Percentiles rank a stretch among this genome's conserved stretches.
phyloP scores from a whole-genome alignment of 2,113 vertebrate genomes.

The Coptodon rendalli region DNA sequence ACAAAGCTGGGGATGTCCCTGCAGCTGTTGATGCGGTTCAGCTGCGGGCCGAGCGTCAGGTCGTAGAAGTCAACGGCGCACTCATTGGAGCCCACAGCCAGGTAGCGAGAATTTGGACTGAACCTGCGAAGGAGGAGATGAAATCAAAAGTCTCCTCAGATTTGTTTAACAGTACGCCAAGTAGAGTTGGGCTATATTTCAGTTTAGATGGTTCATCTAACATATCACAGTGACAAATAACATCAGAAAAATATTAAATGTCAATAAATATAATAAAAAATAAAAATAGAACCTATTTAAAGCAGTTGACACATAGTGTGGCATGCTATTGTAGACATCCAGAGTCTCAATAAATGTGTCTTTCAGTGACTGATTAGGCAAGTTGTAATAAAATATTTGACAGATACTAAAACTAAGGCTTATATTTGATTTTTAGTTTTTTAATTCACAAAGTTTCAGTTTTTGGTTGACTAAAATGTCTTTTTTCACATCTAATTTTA shows the following conservation, averaged over 20 bases:
- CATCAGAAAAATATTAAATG: background rate
- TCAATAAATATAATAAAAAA: background rate
- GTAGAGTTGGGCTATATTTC: background rate
- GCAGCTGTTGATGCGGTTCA: constrained; percentile 93
- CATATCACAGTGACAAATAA: background rate
- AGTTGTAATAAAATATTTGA: background rate
- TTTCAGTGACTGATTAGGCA: background rate
- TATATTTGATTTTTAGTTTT: background rate
- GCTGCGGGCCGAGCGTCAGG: constrained; percentile 85
- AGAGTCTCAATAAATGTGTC: background rate
- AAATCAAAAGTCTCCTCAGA: background rate
- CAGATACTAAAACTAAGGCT: background rate
- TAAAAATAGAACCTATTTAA: background rate
- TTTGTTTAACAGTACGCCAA: background rate
- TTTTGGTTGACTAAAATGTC: accelerated
- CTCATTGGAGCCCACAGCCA: constrained; percentile 92
- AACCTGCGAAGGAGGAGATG: constrained; percentile 71
- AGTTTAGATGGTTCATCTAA: background rate
- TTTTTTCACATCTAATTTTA: background rate
- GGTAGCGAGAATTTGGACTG: constrained; percentile 87
- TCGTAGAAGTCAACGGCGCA: constrained; percentile 97
- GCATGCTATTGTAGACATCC: background rate
- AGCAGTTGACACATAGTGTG: background rate
- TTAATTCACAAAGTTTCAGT: background rate
- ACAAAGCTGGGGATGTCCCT: constrained; percentile 94